Conservation (phyloP, 2,113 vertebrate genomes). For the Pterocles orientalis region DNA sequence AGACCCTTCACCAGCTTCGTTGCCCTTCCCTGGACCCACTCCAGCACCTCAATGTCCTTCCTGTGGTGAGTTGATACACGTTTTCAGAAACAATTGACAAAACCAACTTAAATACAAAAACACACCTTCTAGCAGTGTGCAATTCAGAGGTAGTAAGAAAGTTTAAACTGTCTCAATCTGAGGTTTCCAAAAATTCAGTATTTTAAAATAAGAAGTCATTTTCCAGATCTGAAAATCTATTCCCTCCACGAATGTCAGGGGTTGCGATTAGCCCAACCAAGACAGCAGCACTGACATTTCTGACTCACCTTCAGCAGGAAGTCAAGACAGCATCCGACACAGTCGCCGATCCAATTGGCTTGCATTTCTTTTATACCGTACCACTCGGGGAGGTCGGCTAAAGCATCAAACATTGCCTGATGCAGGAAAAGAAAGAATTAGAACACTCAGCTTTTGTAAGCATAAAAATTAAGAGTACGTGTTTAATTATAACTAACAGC, state of each 20-base stretch:
- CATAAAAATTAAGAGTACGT: not conserved
- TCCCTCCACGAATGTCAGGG: not conserved
- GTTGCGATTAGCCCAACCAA: not conserved
- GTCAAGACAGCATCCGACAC: slow-evolving; percentile 89
- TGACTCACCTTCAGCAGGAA: slow-evolving; percentile 88
- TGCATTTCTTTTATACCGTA: slow-evolving; percentile 98
- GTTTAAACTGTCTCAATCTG: not conserved
- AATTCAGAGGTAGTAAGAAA: not conserved
- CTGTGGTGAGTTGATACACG: not conserved
- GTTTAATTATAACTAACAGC: not conserved
- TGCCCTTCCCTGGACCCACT: too few species aligned
- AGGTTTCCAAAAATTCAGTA: not conserved
- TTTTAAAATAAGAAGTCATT: not conserved
- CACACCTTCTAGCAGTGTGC: not conserved
- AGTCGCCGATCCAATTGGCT: slow-evolving; percentile 97
- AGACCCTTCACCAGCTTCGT: too few species aligned
- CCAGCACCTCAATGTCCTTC: too few species aligned
- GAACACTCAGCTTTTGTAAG: not conserved
- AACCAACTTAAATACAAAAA: not conserved
- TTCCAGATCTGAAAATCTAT: not conserved
- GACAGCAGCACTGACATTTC: not conserved
- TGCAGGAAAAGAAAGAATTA: not conserved
- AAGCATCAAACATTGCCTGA: slow-evolving; percentile 88
- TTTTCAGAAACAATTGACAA: not conserved
- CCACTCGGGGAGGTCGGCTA: slow-evolving; percentile 92